Evolutionary conservation across 2,113 vertebrate species (phyloP).

Genomic region (Meleagris gallopavo): DNA sequence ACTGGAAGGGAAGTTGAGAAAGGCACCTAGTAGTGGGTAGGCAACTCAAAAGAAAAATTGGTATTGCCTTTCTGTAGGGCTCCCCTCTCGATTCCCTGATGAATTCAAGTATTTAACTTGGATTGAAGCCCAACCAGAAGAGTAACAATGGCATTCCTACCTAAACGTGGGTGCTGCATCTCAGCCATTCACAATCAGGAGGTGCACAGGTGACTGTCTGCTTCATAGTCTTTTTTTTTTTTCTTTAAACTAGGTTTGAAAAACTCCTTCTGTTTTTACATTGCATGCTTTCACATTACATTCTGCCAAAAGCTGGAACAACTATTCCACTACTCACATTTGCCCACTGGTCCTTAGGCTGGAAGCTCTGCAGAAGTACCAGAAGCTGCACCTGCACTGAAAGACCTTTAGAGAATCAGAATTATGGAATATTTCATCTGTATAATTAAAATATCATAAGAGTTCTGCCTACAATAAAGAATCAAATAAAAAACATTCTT

Average conservation of each 20-base stretch:
- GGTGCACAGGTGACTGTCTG: background rate
- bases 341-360: background rate
- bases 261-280: background rate
- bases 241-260: background rate
- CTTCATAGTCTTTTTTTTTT: background rate
- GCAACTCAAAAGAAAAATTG: background rate
- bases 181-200: background rate
- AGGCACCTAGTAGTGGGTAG: conserved; percentile 3
- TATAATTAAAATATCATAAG: background rate
- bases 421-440: background rate
- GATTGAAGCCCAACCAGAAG: background rate
- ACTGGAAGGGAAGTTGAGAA: conserved; percentile 33
- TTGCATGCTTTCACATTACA: background rate
- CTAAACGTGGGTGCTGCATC: background rate
- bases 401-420: background rate
- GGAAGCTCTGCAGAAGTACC: background rate
- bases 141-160: background rate
- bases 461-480: background rate
- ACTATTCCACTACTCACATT: background rate
- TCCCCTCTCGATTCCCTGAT: background rate
- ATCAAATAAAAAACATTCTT: background rate
- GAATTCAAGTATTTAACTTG: background rate
- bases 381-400: background rate
- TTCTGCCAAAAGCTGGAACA: background rate
- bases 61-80: background rate